Evolutionary conservation across 2,888 invertebrate species (phyloP), one percentile per base, ranked within the genome.

Genomic region (Cynaeus angustus): DNA sequence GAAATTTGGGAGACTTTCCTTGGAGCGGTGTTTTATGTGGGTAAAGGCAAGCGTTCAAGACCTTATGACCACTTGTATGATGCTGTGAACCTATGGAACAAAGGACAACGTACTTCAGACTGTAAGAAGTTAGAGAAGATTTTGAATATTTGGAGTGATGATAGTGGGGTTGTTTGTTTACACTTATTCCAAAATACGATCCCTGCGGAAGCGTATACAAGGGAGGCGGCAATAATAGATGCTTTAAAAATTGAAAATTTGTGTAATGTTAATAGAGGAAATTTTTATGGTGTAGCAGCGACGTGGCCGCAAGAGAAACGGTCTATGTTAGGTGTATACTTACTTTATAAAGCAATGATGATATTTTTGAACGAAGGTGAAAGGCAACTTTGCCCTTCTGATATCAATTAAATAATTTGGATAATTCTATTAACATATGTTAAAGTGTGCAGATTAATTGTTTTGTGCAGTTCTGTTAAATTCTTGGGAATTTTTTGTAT

Each of bases 211-310:
- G 98, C 99, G 0, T 95, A 93, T 76, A 96, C 97, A 0, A 87
- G 98, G 72, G 99, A 99, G 84, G 98, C 98, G 0, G 91, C 95
- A 7, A 97, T 99, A 90, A 97, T 99, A 10, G 95, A 95, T 77
- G 95, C 96, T 0, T 83, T 99, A 5, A 93, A 94, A 0, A 78
- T 94, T 3, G 83, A 88, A 0, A 92, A 93, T 80, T 85, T 97
- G 74, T 93, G 91, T 33, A 98, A 98, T 84, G 84, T 90, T 12
- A 93, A 93, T 80, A 84, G 86, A 30, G 97, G 97, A 0, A 92
- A 94, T 72, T 96, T 93, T 82, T 96, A 97, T 80, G 96, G 96
- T 0, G 86, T 89, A 0, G 88, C 92, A 0, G 87, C 91, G 0
- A 90, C 92, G 0, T 97, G 95, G 95, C 88, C 89, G 0, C 82